Conservation (phyloP, 1,140 invertebrate genomes). For the Cephus cinctus region DNA sequence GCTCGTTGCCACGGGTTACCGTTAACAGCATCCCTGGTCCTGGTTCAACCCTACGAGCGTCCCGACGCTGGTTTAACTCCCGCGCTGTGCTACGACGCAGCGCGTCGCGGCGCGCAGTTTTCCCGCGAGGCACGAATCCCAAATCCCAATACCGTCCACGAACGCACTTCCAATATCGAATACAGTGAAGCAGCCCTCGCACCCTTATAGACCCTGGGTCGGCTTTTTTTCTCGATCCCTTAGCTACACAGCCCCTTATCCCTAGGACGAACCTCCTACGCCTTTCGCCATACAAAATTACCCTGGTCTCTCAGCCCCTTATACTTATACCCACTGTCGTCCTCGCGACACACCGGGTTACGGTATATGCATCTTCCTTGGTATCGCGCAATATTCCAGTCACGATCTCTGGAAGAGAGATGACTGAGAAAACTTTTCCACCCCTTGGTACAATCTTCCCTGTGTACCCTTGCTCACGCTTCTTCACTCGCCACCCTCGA, state of each 20-base stretch:
- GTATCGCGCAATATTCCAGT: slow-evolving; percentile 20
- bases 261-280: slow-evolving; percentile 4
- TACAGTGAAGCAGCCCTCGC: slow-evolving; percentile 4
- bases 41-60: slow-evolving; percentile 16
- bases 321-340: too few species aligned
- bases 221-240: neutral
- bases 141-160: neutral
- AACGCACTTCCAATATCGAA: too few species aligned
- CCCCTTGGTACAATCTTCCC: slow-evolving; percentile 3
- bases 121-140: slow-evolving; percentile 1
- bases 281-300: slow-evolving; percentile 10
- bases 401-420: slow-evolving; percentile 24
- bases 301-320: neutral
- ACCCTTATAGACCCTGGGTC: neutral
- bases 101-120: neutral
- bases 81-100: neutral
- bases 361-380: slow-evolving; percentile 4
- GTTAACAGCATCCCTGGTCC: slow-evolving; percentile 52
- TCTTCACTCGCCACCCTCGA: slow-evolving; percentile 5
- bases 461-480: neutral
- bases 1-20: slow-evolving; percentile 55
- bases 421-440: slow-evolving; percentile 11
- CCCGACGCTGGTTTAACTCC: neutral
- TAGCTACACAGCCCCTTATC: slow-evolving; percentile 9
- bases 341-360: slow-evolving; percentile 3